These are phyloP conservation scores for Myotis pilosus DNA, from an alignment of 2,797 vertebrate genomes.

Conservation along the genomic window DNA sequence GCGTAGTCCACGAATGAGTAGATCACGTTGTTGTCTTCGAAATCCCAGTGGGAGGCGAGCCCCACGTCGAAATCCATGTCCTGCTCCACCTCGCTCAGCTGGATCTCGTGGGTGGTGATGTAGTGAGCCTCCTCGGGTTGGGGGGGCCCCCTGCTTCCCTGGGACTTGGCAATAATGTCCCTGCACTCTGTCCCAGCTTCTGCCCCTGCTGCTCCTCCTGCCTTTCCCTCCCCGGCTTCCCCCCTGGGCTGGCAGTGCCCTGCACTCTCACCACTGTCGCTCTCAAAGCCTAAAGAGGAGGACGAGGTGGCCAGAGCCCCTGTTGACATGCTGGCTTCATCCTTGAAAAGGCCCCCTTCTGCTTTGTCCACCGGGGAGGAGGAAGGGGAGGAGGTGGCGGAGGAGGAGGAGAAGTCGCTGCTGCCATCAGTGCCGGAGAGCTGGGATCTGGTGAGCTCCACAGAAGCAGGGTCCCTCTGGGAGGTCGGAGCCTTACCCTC, in stretches of 20 bases:
- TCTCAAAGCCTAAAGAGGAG: conserved; percentile 84
- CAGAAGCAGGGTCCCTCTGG: conserved; percentile 40
- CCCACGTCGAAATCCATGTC: conserved; percentile 93
- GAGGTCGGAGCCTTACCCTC: neutral
- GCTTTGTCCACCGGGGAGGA: conserved; percentile 70
- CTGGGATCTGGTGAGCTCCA: conserved; percentile 62
- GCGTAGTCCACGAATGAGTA: conserved; percentile 97
- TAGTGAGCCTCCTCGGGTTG: conserved; percentile 92
- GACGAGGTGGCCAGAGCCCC: conserved; percentile 75
- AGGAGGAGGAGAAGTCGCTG: conserved; percentile 63
- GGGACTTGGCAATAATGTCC: conserved; percentile 73
- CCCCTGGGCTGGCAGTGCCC: conserved; percentile 74
- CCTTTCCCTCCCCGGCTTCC: conserved; percentile 79
- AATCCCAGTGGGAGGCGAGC: conserved; percentile 90
- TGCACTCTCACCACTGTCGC: conserved; percentile 84
- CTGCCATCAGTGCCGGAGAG: conserved; percentile 39
- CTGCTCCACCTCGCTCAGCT: conserved; percentile 96
- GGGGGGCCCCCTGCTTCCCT: conserved; percentile 47
- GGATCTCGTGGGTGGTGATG: conserved; percentile 98
- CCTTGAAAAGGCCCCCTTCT: conserved; percentile 50
- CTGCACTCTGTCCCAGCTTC: conserved; percentile 48
- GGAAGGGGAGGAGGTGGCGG: neutral
- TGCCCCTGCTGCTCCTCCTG: neutral
- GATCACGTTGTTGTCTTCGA: conserved; percentile 94
- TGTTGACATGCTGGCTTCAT: conserved; percentile 62